A percentile compares a stretch with the other conserved stretches of the same genome.
These are phyloP conservation scores for Pygoscelis antarcticus DNA, from an alignment of 2,113 vertebrate species.

Conservation along the genomic window DNA sequence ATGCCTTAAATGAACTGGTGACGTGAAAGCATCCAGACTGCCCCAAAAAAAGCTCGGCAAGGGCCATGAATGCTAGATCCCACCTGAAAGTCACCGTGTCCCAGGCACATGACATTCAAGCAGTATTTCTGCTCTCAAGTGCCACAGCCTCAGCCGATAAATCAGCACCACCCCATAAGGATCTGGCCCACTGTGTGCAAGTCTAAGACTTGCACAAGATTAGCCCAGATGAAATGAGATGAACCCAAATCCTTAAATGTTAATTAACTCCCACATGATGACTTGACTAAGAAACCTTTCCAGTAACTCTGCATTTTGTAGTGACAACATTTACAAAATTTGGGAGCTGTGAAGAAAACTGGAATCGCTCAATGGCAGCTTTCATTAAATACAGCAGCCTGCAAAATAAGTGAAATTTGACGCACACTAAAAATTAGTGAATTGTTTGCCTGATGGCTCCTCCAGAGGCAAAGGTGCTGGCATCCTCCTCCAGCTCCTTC, in stretches of 20 bases:
- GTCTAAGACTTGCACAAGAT: not conserved
- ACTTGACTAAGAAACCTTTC: not conserved
- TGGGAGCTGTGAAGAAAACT: constrained; percentile 13
- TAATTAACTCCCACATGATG: not conserved
- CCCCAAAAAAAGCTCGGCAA: not conserved
- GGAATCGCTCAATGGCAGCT: not conserved
- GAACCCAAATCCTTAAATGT: not conserved
- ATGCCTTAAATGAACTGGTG: not conserved
- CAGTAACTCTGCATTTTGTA: not conserved
- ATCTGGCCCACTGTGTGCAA: not conserved
- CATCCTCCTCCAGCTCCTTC: not conserved
- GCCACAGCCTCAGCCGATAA: not conserved
- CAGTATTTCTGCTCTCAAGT: not conserved
- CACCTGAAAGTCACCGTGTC: not conserved
- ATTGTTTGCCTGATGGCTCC: not conserved
- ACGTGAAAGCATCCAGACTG: not conserved
- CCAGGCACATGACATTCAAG: rapidly evolving
- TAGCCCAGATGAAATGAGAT: not conserved
- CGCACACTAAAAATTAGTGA: not conserved
- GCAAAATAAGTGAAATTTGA: not conserved
- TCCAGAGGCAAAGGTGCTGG: not conserved
- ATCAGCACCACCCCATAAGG: not conserved
- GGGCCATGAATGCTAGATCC: not conserved
- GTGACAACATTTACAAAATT: not conserved
- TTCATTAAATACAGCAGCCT: not conserved